Evolutionary conservation across 2,888 invertebrate genomes (phyloP).

Genomic region (Limnephilus marmoratus): DNA sequence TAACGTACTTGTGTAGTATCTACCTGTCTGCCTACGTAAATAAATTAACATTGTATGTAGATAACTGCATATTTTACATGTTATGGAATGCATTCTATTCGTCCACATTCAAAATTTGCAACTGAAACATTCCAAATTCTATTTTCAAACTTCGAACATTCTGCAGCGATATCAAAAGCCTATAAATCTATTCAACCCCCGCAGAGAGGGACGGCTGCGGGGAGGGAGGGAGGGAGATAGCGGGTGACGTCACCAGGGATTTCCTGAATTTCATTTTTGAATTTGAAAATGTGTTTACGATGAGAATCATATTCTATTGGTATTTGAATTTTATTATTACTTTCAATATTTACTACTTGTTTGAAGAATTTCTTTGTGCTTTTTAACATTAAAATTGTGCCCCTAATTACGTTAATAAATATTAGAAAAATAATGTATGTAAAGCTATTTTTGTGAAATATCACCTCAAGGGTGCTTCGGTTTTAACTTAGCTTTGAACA

Average conservation of each 20-base stretch:
- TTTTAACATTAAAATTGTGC: not conserved
- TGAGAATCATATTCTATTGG: conserved; percentile 46
- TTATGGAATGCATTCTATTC: conserved; percentile 30
- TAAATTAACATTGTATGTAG: not conserved
- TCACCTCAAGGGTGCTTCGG: no score
- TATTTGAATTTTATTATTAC: not conserved
- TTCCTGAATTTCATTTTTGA: conserved; percentile 55
- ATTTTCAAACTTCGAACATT: conserved; percentile 60
- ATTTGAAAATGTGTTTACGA: conserved; percentile 45
- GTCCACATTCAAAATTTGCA: conserved; percentile 32
- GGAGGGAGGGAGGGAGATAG: conserved; percentile 14
- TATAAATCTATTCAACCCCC: conserved; percentile 64
- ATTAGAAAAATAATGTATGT: no score
- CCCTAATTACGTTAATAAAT: no score
- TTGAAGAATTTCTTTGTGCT: not conserved
- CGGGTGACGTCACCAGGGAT: conserved; percentile 3
- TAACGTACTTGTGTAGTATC: not conserved
- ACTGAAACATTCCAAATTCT: conserved; percentile 51
- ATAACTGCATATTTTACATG: not conserved
- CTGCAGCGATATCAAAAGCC: conserved; percentile 64
- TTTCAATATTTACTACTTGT: not conserved
- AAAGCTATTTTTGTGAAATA: no score
- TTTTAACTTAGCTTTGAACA: no score
- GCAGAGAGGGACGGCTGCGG: conserved; percentile 38
- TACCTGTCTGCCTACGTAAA: not conserved